phyloP scores from a whole-genome alignment of 2,888 invertebrate genomes.

The Chaitophorus viminalis region DNA sequence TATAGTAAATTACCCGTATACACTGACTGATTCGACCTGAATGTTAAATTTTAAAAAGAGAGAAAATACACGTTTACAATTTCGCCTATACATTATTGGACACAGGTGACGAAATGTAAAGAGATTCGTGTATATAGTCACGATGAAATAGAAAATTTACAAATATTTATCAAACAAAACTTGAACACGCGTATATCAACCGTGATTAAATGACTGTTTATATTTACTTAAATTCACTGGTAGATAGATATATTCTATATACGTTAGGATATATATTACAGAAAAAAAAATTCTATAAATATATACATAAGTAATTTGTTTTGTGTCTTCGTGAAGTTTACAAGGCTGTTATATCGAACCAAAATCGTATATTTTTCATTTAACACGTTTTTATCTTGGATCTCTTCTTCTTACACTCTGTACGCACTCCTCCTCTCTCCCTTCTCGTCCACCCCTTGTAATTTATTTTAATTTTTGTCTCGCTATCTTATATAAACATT shows the following conservation, averaged over 20 bases:
- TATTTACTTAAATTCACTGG: not conserved
- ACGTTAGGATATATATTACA: conserved; percentile 30
- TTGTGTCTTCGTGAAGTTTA: conserved; percentile 23
- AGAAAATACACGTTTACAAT: conserved; percentile 39
- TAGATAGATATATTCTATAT: not conserved
- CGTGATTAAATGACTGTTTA: not conserved
- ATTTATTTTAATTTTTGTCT: conserved; percentile 32
- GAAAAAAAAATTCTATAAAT: not conserved
- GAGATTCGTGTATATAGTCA: conserved; percentile 43
- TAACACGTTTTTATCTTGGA: conserved; percentile 3
- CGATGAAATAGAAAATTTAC: conserved; percentile 30
- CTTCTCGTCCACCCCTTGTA: not conserved
- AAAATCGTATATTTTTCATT: conserved; percentile 3
- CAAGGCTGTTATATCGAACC: conserved; percentile 1
- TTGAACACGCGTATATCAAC: conserved; percentile 22
- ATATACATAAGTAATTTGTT: not conserved
- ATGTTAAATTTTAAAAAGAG: not conserved
- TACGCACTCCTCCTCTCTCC: too few relatives aligned
- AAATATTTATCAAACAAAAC: conserved; percentile 28
- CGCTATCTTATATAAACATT: not conserved
- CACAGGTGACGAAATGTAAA: conserved; percentile 42
- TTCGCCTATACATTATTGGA: conserved; percentile 18
- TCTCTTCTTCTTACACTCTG: not conserved
- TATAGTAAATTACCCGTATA: not conserved
- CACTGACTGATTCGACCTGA: not conserved